phyloP scores from a whole-genome alignment of 2,797 vertebrate species.

The Pitangus sulphuratus region DNA sequence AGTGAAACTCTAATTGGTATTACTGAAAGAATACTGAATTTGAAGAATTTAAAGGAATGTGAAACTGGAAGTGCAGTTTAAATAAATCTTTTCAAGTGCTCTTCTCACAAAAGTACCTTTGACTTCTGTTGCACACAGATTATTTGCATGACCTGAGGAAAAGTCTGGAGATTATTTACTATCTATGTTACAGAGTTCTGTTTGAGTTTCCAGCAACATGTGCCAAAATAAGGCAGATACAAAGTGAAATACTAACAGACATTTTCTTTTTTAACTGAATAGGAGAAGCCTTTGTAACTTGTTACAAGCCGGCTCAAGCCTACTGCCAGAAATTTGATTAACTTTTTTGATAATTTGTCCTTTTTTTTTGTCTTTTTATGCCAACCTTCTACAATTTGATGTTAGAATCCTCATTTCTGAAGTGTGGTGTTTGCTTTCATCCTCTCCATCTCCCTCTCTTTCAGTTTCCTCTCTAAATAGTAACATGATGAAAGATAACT shows the following conservation, averaged over 20 bases:
- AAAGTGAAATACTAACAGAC: not conserved
- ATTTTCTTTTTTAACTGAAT: not conserved
- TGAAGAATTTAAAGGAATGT: constrained; percentile 36
- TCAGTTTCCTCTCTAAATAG: not conserved
- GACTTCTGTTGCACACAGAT: constrained; percentile 6
- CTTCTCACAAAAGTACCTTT: constrained; percentile 51
- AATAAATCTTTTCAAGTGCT: constrained; percentile 31
- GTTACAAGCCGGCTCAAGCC: not conserved
- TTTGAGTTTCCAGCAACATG: constrained; percentile 51
- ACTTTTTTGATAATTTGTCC: not conserved
- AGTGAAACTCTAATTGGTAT: not conserved
- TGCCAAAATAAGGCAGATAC: constrained; percentile 36
- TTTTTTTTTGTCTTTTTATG: not conserved
- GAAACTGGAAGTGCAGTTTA: constrained; percentile 42
- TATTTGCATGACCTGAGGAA: constrained; percentile 42
- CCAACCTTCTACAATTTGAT: not conserved
- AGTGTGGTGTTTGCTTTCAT: not conserved
- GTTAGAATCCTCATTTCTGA: not conserved
- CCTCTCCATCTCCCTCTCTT: not conserved
- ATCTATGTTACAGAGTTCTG: constrained; percentile 14
- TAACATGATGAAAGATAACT: not conserved
- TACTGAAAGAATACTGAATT: not conserved
- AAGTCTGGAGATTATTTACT: constrained; percentile 52
- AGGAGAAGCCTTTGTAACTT: constrained; percentile 18
- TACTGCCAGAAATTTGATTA: not conserved